Percentiles rank a stretch among this genome's conserved stretches.
These are phyloP conservation scores for Temnopleurus reevesii DNA, from an alignment of 53 echinoderm and acorn worm species.

Conservation along the genomic window DNA sequence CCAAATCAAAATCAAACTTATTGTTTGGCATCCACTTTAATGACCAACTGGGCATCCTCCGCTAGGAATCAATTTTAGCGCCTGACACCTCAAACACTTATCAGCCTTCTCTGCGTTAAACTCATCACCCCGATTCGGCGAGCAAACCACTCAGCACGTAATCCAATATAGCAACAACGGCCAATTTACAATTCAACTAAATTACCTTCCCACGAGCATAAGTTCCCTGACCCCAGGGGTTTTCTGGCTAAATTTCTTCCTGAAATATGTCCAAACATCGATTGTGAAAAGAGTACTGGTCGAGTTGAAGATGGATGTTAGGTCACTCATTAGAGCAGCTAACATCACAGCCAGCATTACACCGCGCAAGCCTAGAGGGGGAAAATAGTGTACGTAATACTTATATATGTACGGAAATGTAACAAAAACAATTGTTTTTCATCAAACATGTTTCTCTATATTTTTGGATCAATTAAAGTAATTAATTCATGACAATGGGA, in stretches of 20 bases:
- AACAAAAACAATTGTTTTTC: too few relatives aligned
- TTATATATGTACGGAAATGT: background rate
- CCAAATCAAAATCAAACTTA: background rate
- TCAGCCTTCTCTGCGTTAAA: too few relatives aligned
- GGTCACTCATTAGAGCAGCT: conserved; percentile 90
- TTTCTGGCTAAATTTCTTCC: conserved; percentile 57
- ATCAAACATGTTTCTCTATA: too few relatives aligned
- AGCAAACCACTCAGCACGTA: too few relatives aligned
- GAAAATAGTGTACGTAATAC: background rate
- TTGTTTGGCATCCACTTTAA: background rate
- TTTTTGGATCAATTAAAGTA: too few relatives aligned
- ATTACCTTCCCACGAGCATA: conserved; percentile 49
- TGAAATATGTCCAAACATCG: conserved; percentile 83
- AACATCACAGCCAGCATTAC: conserved; percentile 93
- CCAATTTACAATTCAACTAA: too few relatives aligned
- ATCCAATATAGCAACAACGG: too few relatives aligned
- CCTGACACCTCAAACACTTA: too few relatives aligned
- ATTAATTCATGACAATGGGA: too few relatives aligned
- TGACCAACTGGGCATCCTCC: too few relatives aligned
- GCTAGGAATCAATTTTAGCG: too few relatives aligned
- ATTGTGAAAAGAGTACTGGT: conserved; percentile 93
- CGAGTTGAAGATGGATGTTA: conserved; percentile 95
- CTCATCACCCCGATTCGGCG: too few relatives aligned
- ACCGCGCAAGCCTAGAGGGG: conserved; percentile 74
- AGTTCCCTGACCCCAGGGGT: conserved; percentile 55